phyloP scores from a whole-genome alignment of 2,888 invertebrate genomes.

The Chloroclystis v-ata region DNA sequence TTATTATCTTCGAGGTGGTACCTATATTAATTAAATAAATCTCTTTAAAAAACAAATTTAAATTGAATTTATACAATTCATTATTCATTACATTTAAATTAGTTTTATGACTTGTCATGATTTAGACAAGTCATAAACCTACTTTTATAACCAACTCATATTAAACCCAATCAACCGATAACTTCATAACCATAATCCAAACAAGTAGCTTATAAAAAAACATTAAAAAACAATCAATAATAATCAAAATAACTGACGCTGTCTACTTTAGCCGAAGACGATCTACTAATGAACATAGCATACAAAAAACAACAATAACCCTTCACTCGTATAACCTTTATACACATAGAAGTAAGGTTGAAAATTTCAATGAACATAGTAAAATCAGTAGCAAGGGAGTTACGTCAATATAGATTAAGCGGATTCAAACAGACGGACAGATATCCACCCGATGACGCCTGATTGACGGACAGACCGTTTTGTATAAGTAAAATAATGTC shows the following conservation, averaged over 20 bases:
- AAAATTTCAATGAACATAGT: background rate
- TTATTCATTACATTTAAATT: too few species aligned
- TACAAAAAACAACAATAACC: slow-evolving; percentile 9
- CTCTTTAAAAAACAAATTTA: too few species aligned
- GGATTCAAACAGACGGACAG: slow-evolving; percentile 46
- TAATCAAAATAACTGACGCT: slow-evolving; percentile 46
- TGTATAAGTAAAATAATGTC: slow-evolving; percentile 27
- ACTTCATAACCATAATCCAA: slow-evolving; percentile 11
- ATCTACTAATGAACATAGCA: slow-evolving; percentile 29
- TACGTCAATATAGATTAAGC: slow-evolving; percentile 61
- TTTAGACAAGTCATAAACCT: too few species aligned
- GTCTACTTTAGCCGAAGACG: slow-evolving; percentile 32
- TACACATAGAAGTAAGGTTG: slow-evolving; percentile 7
- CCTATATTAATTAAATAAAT: too few species aligned
- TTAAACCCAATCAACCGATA: too few species aligned
- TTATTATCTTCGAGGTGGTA: too few species aligned
- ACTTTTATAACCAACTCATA: too few species aligned
- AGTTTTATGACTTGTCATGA: too few species aligned
- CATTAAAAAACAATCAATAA: slow-evolving; percentile 43
- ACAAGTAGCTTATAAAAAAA: slow-evolving; percentile 30
- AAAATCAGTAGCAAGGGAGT: slow-evolving; percentile 9
- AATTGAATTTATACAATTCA: too few species aligned
- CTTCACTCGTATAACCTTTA: slow-evolving; percentile 6
- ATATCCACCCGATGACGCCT: slow-evolving; percentile 51
- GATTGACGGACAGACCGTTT: slow-evolving; percentile 45